Evolutionary conservation across 2,888 invertebrate species (phyloP).

Genomic region (Stenurella melanura): DNA sequence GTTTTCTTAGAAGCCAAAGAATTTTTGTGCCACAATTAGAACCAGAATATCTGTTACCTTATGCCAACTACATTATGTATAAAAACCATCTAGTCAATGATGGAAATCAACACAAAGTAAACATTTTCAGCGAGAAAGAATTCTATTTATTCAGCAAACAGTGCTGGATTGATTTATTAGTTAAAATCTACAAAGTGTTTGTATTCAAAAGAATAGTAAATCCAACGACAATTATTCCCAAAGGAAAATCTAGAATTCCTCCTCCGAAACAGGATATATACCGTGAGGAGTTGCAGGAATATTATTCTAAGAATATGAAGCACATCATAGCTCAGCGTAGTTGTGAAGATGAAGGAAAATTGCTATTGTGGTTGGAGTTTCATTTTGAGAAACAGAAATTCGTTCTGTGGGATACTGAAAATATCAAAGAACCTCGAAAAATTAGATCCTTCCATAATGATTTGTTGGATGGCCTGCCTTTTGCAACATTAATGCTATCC

Average conservation of each 20-base stretch:
- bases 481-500: constrained; percentile 75
- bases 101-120: not conserved
- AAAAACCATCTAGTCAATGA: constrained; percentile 45
- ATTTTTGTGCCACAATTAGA: constrained; percentile 70
- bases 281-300: constrained; percentile 61
- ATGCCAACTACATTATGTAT: constrained; percentile 69
- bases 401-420: constrained; percentile 72
- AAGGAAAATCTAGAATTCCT: not conserved
- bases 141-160: constrained; percentile 69
- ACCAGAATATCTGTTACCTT: constrained; percentile 71
- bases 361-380: constrained; percentile 72
- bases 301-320: constrained; percentile 37
- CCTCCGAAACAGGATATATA: constrained; percentile 20
- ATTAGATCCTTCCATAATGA: constrained; percentile 74
- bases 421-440: constrained; percentile 51
- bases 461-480: constrained; percentile 76
- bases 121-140: constrained; percentile 46
- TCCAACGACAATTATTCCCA: not conserved
- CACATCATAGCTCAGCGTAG: constrained; percentile 28
- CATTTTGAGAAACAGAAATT: constrained; percentile 70
- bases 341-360: constrained; percentile 63
- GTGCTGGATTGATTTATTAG: constrained; percentile 78
- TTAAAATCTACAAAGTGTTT: constrained; percentile 79
- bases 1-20: constrained; percentile 67
- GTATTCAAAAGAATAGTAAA: constrained; percentile 71